Base-by-base conservation (phyloP, 30 jellyfish, hydroid and myxozoan genomes). In the Turritopsis dohrnii region DNA sequence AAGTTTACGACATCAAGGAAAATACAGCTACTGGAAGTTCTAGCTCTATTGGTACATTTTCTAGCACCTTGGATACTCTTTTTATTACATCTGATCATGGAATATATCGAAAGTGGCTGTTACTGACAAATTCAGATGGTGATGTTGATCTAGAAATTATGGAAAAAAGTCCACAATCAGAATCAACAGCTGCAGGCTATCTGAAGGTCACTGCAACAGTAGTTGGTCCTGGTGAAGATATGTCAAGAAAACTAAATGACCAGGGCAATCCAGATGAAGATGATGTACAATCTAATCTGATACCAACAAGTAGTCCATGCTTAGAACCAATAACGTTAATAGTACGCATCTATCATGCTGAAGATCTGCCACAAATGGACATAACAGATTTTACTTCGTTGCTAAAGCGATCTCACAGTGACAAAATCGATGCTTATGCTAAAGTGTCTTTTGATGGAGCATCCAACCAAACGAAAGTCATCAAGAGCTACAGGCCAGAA, bases 201-300 rank as follows among this genome's bases (percentile, higher is more conserved):
- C 74, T 91, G 81, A 91, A 91, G 83, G 75, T 91, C 73, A 91
- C 96, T 21, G 97, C 97, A 29, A 74, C 87, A 54, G 96, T 91
- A 22, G 88, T 91, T 41, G 97, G 97, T 22, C 97, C 97, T 66
- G 97, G 97, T 0, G 97, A 91, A 74, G 97, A 91, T 60, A 86
- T 91, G 21, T 96, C 97, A 1, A 89, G 79, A 52, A 86, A 22
- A 23, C 41, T 31, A 23, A 22, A 71, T 18, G 84, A 54, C 18
- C 60, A 71, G 16, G 54, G 53, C 0, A 54, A 53, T 24, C 96
- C 87, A 75, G 97, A 91, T 72, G 79, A 90, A 22, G 96, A 89
- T 21, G 97, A 91, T 76, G 87, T 91, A 29, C 94, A 91, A 82
- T 87, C 96, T 86, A 91, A 91, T 60, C 90, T 91, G 19, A 86